Evolutionary conservation across 2,888 invertebrate genomes (phyloP), one percentile per base, ranked within the genome.

Genomic region (Folsomia candida): DNA sequence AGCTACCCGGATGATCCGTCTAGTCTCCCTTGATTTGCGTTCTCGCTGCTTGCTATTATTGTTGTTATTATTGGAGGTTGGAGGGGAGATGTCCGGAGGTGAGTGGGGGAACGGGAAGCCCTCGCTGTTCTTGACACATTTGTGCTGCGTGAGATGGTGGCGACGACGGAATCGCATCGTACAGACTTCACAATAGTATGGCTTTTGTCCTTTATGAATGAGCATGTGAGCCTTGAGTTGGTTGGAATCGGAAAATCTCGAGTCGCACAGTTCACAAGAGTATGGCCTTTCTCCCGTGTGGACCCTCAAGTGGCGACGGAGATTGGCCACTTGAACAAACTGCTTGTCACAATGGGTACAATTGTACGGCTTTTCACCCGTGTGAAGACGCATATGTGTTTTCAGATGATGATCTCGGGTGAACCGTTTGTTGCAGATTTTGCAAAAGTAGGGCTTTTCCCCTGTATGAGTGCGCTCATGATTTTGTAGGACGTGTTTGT

Each of bases 391-490:
- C 87, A 95, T 91, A 84, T 95, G 95, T 0, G 95, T 95, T 84
- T 95, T 95, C 67, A 95, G 86, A 81, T 95, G 95, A 81, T 95
- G 95, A 82, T 95, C 95, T 64, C 95, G 87, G 1, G 94, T 95
- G 84, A 95, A 95, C 76, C 93, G 87, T 83, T 95, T 95, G 82
- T 93, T 91, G 82, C 95, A 95, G 83, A 93, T 92, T 29, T 89
- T 90, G 81, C 95, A 95, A 82, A 93, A 92, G 85, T 94, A 95
- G 0, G 95, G 95, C 81, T 95, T 95, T 82, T 95, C 95, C 0
- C 95, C 95, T 0, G 95, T 95, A 83, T 95, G 95, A 0, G 95
- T 96, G 79, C 95, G 88, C 81, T 94, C 94, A 84, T 95, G 95
- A 82, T 95, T 95, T 84, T 95, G 94, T 64, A 95, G 86, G 24